Evolutionary conservation across 2,113 vertebrate genomes (phyloP).

Genomic region (Madoqua kirkii): DNA sequence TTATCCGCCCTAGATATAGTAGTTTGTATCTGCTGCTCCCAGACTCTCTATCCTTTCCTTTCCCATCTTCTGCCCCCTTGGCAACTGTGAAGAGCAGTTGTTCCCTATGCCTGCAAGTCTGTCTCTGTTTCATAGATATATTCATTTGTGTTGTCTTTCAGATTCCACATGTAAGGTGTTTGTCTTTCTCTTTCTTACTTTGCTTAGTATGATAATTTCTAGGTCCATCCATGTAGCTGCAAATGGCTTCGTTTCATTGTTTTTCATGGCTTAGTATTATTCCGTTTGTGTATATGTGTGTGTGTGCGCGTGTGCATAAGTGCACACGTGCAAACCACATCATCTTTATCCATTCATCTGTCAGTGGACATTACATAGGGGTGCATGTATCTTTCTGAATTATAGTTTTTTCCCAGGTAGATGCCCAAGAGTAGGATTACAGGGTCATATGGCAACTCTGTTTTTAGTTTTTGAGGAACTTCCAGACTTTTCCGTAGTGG

Average conservation of each 20-base stretch:
- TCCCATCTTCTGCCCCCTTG: background rate
- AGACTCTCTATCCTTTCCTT: background rate
- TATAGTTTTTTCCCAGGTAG: background rate
- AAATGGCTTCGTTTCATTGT: background rate
- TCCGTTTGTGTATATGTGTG: background rate
- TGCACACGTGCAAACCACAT: background rate
- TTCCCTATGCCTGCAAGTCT: background rate
- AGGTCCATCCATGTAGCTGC: background rate
- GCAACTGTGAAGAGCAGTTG: background rate
- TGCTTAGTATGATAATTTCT: background rate
- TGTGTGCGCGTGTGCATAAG: fast-evolving
- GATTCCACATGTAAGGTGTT: background rate
- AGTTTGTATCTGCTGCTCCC: background rate
- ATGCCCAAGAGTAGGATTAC: background rate
- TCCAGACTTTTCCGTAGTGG: background rate
- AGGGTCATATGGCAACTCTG: background rate
- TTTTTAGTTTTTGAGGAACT: background rate
- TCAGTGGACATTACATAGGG: background rate
- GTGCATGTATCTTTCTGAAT: background rate
- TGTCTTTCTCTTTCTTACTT: background rate
- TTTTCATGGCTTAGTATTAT: background rate
- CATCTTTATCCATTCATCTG: background rate
- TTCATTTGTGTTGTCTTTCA: background rate
- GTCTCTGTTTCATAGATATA: background rate
- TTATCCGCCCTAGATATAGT: background rate